A percentile compares a stretch with the other conserved stretches of the same genome.
Conservation (phyloP, 2,113 vertebrate species). For the Paraplagusia blochii region DNA sequence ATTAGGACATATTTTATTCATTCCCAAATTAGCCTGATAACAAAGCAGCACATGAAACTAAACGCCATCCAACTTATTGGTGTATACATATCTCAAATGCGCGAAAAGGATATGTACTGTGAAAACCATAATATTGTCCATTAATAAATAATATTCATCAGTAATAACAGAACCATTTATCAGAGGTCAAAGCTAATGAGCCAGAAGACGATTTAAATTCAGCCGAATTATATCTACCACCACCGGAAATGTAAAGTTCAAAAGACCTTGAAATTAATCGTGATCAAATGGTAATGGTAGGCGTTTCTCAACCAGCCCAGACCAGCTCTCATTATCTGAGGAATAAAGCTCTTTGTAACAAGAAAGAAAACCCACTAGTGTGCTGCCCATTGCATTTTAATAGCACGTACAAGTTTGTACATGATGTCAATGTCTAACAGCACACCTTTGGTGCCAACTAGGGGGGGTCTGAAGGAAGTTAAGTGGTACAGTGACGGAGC, state of each 20-base stretch:
- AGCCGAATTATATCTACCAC: conserved; percentile 61
- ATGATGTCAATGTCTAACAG: conserved; percentile 70
- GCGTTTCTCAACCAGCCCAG: conserved; percentile 59
- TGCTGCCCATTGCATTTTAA: conserved; percentile 54
- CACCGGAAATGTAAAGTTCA: conserved; percentile 63
- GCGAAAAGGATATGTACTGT: no score
- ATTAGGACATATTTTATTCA: no score
- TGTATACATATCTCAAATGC: no score
- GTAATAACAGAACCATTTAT: conserved; percentile 37
- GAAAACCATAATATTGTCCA: conserved; percentile 10
- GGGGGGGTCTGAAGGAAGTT: conserved; percentile 63
- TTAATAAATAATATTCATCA: conserved; percentile 33
- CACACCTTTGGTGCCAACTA: conserved; percentile 71
- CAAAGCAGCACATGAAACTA: no score
- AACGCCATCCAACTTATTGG: no score
- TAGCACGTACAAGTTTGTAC: conserved; percentile 66
- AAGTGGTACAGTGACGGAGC: conserved; percentile 72
- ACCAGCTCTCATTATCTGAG: conserved; percentile 58
- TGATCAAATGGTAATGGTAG: conserved; percentile 63
- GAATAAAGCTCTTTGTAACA: conserved; percentile 20
- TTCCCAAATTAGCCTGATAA: no score
- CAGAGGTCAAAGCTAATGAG: conserved; percentile 60
- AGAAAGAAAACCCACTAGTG: neutral
- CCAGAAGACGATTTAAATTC: conserved; percentile 72
- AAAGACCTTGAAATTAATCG: conserved; percentile 67